These are phyloP conservation scores for Anoplopoma fimbria DNA, from an alignment of 2,113 vertebrate species.

Conservation along the genomic window DNA sequence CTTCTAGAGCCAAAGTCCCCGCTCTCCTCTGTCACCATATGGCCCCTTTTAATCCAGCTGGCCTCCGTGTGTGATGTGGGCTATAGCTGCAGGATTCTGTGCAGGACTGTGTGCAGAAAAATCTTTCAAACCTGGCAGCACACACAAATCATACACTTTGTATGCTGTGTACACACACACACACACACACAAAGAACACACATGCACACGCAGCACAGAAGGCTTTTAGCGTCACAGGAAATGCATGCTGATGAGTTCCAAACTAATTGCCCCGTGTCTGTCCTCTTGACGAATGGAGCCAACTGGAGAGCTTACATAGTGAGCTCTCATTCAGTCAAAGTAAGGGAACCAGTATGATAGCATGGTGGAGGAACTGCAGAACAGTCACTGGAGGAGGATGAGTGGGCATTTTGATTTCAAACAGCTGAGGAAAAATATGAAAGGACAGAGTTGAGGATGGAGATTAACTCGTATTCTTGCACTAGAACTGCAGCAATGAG, in stretches of 20 bases:
- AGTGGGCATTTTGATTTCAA: constrained; percentile 17
- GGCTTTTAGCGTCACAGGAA: constrained; percentile 34
- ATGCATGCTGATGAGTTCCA: constrained; percentile 44
- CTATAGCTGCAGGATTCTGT: constrained; percentile 18
- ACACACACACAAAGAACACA: neutral
- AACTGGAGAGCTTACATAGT: neutral
- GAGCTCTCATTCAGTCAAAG: neutral
- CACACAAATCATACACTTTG: neutral
- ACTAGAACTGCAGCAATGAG: neutral
- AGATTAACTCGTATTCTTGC: neutral
- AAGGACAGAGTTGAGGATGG: neutral
- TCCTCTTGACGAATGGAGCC: neutral
- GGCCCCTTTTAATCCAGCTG: constrained; percentile 59
- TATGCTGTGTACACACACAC: constrained; percentile 2
- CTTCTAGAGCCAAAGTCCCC: constrained; percentile 11
- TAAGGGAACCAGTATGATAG: neutral
- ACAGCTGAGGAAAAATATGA: neutral
- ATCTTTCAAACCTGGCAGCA: neutral
- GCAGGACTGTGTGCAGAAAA: constrained; percentile 22
- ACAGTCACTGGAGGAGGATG: neutral
- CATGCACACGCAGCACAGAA: neutral
- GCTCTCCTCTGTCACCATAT: constrained; percentile 59
- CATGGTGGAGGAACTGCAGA: neutral
- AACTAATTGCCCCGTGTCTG: constrained; percentile 5
- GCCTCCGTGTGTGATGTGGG: neutral